A percentile compares a stretch with the other conserved stretches of the same genome.
These are phyloP conservation scores for Thyatira batis DNA, from an alignment of 2,888 invertebrate genomes.

Conservation along the genomic window DNA sequence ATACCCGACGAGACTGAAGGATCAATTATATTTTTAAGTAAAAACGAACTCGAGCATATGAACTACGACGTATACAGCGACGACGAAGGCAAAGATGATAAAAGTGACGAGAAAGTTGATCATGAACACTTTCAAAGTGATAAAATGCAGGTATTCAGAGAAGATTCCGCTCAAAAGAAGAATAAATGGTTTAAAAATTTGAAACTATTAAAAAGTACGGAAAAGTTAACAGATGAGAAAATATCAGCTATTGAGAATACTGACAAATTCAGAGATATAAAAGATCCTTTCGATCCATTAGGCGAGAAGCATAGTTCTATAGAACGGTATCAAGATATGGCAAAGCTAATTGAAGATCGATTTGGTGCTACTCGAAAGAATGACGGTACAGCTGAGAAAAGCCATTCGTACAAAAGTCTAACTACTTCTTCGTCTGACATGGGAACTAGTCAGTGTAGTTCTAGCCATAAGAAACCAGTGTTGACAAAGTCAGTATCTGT, in stretches of 20 bases:
- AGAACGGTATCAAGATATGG: constrained; percentile 88
- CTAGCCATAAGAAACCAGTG: constrained; percentile 75
- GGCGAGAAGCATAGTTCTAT: constrained; percentile 86
- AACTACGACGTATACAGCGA: constrained; percentile 81
- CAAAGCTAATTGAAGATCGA: constrained; percentile 86
- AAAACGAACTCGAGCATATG: constrained; percentile 85
- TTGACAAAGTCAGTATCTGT: constrained; percentile 79
- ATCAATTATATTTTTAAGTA: constrained; percentile 86
- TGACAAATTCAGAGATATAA: constrained; percentile 68
- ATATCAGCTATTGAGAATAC: constrained; percentile 65
- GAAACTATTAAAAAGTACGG: constrained; percentile 77
- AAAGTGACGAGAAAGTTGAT: constrained; percentile 64
- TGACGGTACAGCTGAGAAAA: constrained; percentile 75
- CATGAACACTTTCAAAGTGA: constrained; percentile 71
- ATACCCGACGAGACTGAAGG: constrained; percentile 84
- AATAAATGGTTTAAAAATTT: constrained; percentile 86
- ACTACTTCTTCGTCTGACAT: constrained; percentile 80
- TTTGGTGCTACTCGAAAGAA: constrained; percentile 80
- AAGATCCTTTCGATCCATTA: constrained; percentile 82
- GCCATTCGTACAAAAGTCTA: constrained; percentile 77
- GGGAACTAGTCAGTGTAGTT: constrained; percentile 77
- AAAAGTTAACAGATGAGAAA: constrained; percentile 72
- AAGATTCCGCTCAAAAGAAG: constrained; percentile 79
- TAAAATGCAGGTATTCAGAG: constrained; percentile 78
- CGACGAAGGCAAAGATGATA: constrained; percentile 76